Percentiles rank a stretch among this genome's conserved stretches.
Conservation (phyloP, 1,140 invertebrate genomes). For the Drosophila pruinosa region DNA sequence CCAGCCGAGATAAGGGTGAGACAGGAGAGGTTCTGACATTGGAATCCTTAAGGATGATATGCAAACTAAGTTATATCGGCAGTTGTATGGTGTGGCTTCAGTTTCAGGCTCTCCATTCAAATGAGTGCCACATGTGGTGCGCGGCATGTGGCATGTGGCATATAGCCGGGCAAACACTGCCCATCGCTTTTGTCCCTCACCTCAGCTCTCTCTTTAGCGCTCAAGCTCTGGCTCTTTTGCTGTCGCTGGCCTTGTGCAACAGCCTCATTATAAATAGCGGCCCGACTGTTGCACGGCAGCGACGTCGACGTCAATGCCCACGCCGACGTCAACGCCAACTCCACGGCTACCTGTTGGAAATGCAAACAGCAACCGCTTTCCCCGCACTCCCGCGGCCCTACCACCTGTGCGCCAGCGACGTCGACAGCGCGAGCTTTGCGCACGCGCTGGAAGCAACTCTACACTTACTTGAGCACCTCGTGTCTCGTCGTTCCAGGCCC, state of each 20-base stretch:
- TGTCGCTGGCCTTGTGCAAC: constrained; percentile 24
- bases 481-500: not conserved
- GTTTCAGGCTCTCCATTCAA: not conserved
- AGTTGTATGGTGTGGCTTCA: not conserved
- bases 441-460: constrained; percentile 67
- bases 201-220: not conserved
- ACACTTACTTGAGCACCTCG: constrained; percentile 15
- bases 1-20: not conserved
- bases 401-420: constrained; percentile 8
- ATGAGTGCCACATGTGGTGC: not conserved
- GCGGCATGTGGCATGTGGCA: constrained; percentile 20
- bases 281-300: constrained; percentile 70
- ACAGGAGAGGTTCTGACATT: not conserved
- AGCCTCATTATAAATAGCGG: constrained; percentile 71
- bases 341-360: constrained; percentile 71
- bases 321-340: constrained; percentile 5
- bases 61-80: constrained; percentile 3
- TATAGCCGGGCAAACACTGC: not conserved
- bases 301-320: constrained; percentile 35
- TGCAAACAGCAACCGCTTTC: constrained; percentile 54
- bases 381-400: not conserved
- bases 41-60: not conserved
- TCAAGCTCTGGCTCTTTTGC: not conserved
- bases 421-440: constrained; percentile 33
- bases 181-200: not conserved